Conservation (phyloP, 2,888 invertebrate species). For the Limnephilus auricula region DNA sequence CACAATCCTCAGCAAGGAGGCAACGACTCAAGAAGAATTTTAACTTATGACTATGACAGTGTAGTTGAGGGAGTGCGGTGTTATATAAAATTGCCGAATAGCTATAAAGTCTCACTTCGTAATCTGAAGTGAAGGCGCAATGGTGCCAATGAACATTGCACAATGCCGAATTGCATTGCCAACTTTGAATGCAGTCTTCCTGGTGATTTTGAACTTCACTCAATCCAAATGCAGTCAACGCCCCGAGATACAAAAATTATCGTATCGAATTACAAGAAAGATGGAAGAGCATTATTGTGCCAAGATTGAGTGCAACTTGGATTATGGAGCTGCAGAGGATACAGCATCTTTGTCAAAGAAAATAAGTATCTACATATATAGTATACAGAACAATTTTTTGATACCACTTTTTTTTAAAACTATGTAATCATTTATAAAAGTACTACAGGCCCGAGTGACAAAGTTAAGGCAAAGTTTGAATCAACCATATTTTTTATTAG, state of each 20-base stretch:
- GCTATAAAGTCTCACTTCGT: background rate
- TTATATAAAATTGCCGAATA: background rate
- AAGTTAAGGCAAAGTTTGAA: too few species aligned
- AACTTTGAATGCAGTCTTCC: background rate
- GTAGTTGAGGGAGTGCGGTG: background rate
- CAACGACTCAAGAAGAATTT: too few species aligned
- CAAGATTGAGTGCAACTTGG: background rate
- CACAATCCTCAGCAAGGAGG: too few species aligned
- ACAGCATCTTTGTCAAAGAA: background rate
- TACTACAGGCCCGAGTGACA: too few species aligned
- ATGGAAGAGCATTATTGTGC: background rate
- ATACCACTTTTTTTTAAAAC: too few species aligned
- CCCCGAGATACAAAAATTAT: constrained; percentile 15
- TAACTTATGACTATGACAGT: too few species aligned
- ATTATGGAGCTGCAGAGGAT: background rate
- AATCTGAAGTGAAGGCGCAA: background rate
- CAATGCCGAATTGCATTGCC: background rate
- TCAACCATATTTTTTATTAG: too few species aligned
- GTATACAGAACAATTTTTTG: too few species aligned
- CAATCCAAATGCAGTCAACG: background rate
- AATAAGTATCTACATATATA: background rate
- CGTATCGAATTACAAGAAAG: background rate
- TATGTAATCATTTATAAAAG: too few species aligned
- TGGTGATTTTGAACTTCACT: background rate
- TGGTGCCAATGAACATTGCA: background rate